Evolutionary conservation across 2,113 vertebrate genomes (phyloP), one percentile per base, ranked within the genome.

Genomic region (Casuarius casuarius): DNA sequence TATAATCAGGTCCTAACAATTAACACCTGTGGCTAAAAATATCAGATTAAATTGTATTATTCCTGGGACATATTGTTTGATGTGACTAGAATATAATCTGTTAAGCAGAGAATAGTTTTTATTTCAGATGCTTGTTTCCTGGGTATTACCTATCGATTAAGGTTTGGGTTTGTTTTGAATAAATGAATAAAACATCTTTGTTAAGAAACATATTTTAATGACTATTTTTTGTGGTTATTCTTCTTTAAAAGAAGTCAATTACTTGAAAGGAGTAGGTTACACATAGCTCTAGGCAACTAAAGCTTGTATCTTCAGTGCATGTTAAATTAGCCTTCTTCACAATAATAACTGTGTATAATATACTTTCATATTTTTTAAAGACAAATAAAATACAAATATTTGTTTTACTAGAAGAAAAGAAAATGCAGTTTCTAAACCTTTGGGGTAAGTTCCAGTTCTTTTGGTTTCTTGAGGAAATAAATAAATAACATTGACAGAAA

Each of bases 21-120:
- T 95, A 97, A 95, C 87, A 90, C 38, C 83, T 97, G 87, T 89
- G 75, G 49, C 76, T 96, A 85, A 97, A 98, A 97, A 96, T 70
- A 95, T 46, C 61, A 68, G 68, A 74, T 91, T 86, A 96, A 96
- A 97, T 63, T 95, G 76, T 81, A 80, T 18, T 90, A 90, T 95
- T 96, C 21, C 94, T 95, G 89, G 54, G 83, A 95, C 79, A 91
- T 90, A 95, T 74, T 95, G 89, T 96, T 97, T 81, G 35, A 61
- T 56, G 26, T 5, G 2, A 86, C 88, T 95, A 85, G 84, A 97
- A 68, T 92, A 87, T 75, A 92, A 96, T 96, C 94, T 84, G 59
- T 66, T 79, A 87, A 96, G 96, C 68, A 95, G 66, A 96, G 35
- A 87, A 95, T 68, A 96, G 7, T 72, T 97, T 96, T 97, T 94